These are phyloP conservation scores for Eupithecia dodoneata DNA, from an alignment of 2,888 invertebrate species.

Conservation along the genomic window DNA sequence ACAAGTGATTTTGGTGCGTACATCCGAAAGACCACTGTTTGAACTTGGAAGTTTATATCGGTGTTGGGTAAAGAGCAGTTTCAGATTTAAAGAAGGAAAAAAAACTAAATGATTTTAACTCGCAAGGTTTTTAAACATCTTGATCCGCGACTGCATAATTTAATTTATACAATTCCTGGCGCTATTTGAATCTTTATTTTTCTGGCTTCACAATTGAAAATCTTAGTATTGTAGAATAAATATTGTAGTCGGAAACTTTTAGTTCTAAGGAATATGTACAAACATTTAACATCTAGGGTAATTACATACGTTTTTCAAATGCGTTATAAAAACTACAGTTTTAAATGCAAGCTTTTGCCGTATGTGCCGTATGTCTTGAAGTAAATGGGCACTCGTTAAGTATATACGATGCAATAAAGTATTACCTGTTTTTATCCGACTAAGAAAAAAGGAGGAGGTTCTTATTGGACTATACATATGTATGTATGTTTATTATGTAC, in stretches of 20 bases:
- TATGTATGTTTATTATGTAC: too few relatives aligned
- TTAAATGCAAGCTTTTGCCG: slow-evolving; percentile 29
- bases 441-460: too few relatives aligned
- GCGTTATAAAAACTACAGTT: background rate
- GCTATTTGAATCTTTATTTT: slow-evolving; percentile 2
- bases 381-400: background rate
- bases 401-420: too few relatives aligned
- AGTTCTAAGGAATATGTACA: background rate
- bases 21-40: background rate
- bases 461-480: too few relatives aligned
- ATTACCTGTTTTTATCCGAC: background rate
- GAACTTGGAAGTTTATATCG: background rate
- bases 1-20: slow-evolving; percentile 8
- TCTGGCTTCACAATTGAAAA: slow-evolving; percentile 1
- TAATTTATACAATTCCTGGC: background rate
- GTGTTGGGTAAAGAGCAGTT: background rate
- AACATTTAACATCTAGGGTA: background rate
- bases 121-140: background rate
- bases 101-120: background rate
- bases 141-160: background rate
- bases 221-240: too few relatives aligned
- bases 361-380: background rate
- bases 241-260: background rate
- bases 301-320: background rate
- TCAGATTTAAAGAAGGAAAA: background rate